Base-by-base conservation (phyloP, 2,888 invertebrate species). In the Polyploca ridens region DNA sequence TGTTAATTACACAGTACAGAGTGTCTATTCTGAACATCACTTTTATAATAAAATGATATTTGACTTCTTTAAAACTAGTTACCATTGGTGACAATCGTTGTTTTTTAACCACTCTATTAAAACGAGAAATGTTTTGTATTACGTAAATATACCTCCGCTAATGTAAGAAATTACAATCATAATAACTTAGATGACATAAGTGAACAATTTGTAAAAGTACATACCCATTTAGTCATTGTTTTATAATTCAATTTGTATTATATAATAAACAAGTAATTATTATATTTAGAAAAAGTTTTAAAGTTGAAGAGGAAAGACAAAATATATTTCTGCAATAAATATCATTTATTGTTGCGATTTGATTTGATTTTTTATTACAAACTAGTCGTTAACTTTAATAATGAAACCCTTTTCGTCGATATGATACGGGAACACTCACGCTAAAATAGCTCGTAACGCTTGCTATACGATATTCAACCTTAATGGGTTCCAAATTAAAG, bases 261-360 rank as follows among this genome's bases (percentile, higher is more conserved):
- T 11, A 27, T 27, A 27, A 27, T 27, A 27, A 27, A 27, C 27
- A 27, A 27, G 27, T 27, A 1, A 27, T 27, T 27, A 27, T 27
- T 27, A 19, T 19, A 54, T 54, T 54, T 54, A 19, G 54, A 54
- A 54, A 19, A 54, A 19, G 54, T 54, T 60, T 60, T 14, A 16
- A 14, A 41, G 10, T 7, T 27, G 27, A 27, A 27, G 27, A 27
- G 27, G 27, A 59, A 38, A 7, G 60, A 60, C 60, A 19, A 60
- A 16, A n/a, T 35, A 33, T 11, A 41, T 59, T 59, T 59, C 33
- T n/a, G 35, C 60, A 60, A 60, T 60, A 60, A 60, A 38, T 60
- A 60, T 13, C 11, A 38, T 60, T 60, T n/a, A 38, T 16, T 41
- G 35, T 35, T 35, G n/a, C 35, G 7, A 60, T 38, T 13, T 41